Evolutionary conservation across 2,888 invertebrate genomes (phyloP).

Genomic region (Tuta absoluta): DNA sequence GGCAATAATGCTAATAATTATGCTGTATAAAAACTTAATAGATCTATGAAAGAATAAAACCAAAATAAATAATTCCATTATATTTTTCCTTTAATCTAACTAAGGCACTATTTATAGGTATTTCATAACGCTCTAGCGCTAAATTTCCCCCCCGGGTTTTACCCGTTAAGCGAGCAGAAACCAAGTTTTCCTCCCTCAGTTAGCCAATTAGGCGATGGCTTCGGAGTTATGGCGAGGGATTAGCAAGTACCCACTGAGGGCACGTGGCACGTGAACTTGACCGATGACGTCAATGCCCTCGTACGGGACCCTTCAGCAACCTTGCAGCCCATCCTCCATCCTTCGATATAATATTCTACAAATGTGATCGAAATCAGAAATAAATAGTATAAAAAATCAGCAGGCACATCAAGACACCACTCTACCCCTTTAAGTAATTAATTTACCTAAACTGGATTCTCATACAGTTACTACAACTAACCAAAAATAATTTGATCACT

Average conservation of each 20-base stretch:
- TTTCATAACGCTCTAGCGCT: neutral
- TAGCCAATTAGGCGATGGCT: neutral
- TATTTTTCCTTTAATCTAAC: neutral
- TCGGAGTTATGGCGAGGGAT: constrained; percentile 13
- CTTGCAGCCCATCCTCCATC: neutral
- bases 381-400: constrained; percentile 21
- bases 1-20: no score
- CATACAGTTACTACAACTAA: no score
- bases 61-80: neutral
- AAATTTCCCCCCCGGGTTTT: neutral
- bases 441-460: no score
- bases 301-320: constrained; percentile 26
- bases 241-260: constrained; percentile 15
- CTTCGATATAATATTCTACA: neutral
- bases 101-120: no score
- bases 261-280: constrained; percentile 52
- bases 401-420: no score
- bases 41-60: no score
- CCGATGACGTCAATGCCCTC: constrained; percentile 41
- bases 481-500: no score
- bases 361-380: no score
- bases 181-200: neutral
- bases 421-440: no score
- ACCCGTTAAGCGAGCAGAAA: neutral
- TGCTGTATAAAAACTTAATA: no score